Percentiles rank a stretch among this genome's conserved stretches.
Conservation (phyloP, 2,888 invertebrate species). For the Morpho helenor region DNA sequence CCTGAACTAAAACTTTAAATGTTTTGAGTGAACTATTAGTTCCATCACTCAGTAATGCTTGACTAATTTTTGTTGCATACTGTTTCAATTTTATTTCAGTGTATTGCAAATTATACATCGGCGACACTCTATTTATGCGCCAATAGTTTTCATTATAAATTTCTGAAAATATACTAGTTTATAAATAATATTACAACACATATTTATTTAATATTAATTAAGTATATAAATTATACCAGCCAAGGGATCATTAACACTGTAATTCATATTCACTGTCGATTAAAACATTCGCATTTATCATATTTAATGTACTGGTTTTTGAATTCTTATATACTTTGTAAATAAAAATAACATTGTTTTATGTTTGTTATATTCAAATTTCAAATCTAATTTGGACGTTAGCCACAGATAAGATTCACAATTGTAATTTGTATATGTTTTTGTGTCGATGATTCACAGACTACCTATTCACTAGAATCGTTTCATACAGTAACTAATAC, state of each 20-base stretch:
- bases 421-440: too few species aligned
- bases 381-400: too few species aligned
- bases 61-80: slow-evolving; percentile 62
- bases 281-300: not conserved
- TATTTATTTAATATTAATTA: not conserved
- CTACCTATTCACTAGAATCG: too few species aligned
- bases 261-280: not conserved
- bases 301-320: too few species aligned
- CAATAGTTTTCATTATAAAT: slow-evolving; percentile 65
- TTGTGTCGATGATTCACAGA: too few species aligned
- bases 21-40: slow-evolving; percentile 42
- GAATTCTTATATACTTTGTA: too few species aligned
- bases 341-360: too few species aligned
- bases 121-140: slow-evolving; percentile 60
- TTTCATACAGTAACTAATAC: too few species aligned
- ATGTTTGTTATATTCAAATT: too few species aligned
- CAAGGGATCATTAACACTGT: not conserved
- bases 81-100: slow-evolving; percentile 57
- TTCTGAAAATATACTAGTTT: slow-evolving; percentile 38
- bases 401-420: too few species aligned
- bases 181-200: not conserved
- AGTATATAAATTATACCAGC: not conserved
- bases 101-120: slow-evolving; percentile 56
- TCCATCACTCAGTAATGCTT: slow-evolving; percentile 49
- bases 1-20: slow-evolving; percentile 52